A percentile compares a stretch with the other conserved stretches of the same genome.
Conservation (phyloP, 2,113 vertebrate genomes). For the Psephotus haematonotus region DNA sequence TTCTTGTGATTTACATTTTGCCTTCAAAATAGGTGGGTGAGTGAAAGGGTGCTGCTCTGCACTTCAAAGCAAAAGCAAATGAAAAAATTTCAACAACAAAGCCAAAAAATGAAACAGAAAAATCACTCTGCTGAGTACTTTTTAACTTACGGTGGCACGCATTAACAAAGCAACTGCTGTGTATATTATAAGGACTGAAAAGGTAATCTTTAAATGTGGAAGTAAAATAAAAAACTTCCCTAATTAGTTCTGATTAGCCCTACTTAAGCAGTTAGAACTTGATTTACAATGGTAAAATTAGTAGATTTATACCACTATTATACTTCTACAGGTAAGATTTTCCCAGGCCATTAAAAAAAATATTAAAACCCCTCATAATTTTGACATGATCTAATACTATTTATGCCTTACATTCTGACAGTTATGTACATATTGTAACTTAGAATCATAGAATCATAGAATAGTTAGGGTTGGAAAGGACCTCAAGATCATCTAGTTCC, state of each 20-base stretch:
- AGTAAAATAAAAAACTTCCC: conserved; percentile 63
- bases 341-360: neutral
- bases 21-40: conserved; percentile 63
- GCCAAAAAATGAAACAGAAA: conserved; percentile 70
- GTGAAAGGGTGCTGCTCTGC: conserved; percentile 60
- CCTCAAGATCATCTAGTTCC: no score
- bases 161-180: conserved; percentile 43
- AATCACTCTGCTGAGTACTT: conserved; percentile 70
- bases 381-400: neutral
- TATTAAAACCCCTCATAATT: neutral
- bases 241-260: conserved; percentile 66
- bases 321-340: neutral
- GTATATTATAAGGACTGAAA: conserved; percentile 30
- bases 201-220: conserved; percentile 55
- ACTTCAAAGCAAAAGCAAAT: conserved; percentile 74
- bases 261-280: conserved; percentile 14
- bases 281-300: conserved; percentile 4
- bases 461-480: no score
- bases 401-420: neutral
- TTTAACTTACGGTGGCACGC: conserved; percentile 30
- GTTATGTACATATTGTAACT: neutral
- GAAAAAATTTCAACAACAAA: conserved; percentile 74
- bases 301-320: neutral
- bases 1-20: conserved; percentile 75
- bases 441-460: no score